phyloP scores from a whole-genome alignment of 2,888 invertebrate species.

The Amblyjoppa fuscipennis region DNA sequence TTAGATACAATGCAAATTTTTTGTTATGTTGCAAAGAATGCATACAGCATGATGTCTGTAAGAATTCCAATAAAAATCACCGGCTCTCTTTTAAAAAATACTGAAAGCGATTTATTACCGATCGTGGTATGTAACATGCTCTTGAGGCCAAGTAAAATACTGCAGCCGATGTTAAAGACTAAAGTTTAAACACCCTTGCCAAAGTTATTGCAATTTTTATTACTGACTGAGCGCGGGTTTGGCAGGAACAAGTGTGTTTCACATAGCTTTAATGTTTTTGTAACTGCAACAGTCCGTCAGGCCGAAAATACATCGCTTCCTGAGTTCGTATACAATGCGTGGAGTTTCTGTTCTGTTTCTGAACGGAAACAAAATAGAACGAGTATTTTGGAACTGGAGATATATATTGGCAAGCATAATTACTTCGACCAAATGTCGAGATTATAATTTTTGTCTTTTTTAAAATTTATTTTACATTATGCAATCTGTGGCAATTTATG shows the following conservation, averaged over 20 bases:
- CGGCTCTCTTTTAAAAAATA: background rate
- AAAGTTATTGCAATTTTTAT: too few species aligned
- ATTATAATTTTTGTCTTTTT: background rate
- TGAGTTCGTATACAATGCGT: background rate
- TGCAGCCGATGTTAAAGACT: too few species aligned
- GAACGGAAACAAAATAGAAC: background rate
- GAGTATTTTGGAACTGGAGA: background rate
- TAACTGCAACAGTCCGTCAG: background rate
- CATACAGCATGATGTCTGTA: too few species aligned
- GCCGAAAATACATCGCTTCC: slow-evolving; percentile 1
- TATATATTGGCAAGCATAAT: background rate
- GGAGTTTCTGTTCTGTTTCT: slow-evolving; percentile 12
- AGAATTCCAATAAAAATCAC: too few species aligned
- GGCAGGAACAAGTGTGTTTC: too few species aligned
- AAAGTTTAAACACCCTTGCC: too few species aligned
- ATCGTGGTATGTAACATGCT: too few species aligned
- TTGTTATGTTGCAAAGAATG: background rate
- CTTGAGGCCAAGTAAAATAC: too few species aligned
- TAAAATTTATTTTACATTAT: background rate
- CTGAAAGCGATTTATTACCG: background rate
- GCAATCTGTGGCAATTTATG: background rate
- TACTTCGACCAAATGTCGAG: background rate
- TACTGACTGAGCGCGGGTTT: too few species aligned
- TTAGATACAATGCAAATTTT: background rate
- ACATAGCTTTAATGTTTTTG: background rate